Evolutionary conservation across 2,797 vertebrate species (phyloP).

Genomic region (Martes flavigula): DNA sequence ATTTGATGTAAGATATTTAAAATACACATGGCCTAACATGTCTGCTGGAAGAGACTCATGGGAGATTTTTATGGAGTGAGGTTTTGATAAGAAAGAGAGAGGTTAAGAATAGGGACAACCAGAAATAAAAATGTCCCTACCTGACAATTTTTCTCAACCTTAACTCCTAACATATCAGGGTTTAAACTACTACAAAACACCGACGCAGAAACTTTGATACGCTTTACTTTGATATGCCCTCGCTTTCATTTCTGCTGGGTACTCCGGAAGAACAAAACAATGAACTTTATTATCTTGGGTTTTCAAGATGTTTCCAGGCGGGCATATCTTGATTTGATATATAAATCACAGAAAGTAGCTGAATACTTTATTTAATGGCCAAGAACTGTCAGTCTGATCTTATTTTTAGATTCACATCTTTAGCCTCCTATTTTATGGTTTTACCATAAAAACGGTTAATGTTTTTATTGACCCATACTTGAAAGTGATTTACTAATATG

Average conservation of each 20-base stretch:
- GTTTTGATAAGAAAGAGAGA: neutral
- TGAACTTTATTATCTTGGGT: neutral
- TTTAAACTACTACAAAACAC: neutral
- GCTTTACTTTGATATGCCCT: neutral
- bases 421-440: neutral
- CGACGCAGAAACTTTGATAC: neutral
- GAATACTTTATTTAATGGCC: neutral
- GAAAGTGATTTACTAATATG: neutral
- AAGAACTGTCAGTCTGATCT: neutral
- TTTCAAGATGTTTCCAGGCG: constrained; percentile 2
- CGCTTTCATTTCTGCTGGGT: neutral
- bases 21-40: neutral
- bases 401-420: neutral
- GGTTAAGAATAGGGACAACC: neutral
- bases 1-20: neutral
- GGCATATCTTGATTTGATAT: constrained; percentile 5
- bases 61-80: neutral
- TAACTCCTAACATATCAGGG: neutral
- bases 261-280: neutral
- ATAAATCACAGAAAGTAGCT: neutral
- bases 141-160: neutral
- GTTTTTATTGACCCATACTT: neutral
- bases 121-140: neutral
- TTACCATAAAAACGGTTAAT: neutral
- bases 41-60: neutral